Evolutionary conservation across 2,797 vertebrate species (phyloP).

Genomic region (Tolypeutes matacus): DNA sequence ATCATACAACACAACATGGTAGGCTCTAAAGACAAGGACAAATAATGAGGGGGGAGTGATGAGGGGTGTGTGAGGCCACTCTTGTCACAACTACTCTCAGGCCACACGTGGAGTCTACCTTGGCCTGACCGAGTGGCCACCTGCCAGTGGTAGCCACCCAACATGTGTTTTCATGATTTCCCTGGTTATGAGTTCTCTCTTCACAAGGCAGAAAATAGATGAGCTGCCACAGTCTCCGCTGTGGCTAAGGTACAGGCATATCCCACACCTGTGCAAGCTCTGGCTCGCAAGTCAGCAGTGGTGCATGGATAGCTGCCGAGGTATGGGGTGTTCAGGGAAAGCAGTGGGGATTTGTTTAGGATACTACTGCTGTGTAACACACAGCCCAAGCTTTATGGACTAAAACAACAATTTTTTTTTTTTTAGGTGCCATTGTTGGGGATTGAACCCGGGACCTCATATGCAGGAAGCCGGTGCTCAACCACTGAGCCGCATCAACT

Average conservation of each 20-base stretch:
- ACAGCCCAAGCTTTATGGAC: neutral
- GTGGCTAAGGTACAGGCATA: neutral
- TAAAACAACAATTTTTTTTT: too few relatives aligned
- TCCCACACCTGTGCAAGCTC: neutral
- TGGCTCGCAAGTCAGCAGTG: neutral
- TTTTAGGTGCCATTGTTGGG: too few relatives aligned
- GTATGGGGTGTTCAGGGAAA: neutral
- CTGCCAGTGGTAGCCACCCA: neutral
- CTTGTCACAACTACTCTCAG: neutral
- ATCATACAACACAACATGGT: neutral
- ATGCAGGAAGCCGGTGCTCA: too few relatives aligned
- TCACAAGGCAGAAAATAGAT: neutral
- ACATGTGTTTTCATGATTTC: neutral
- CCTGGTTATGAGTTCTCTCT: neutral
- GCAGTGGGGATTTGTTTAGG: neutral
- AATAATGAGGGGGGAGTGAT: too few relatives aligned
- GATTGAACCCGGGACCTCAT: too few relatives aligned
- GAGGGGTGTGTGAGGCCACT: neutral
- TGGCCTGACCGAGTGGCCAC: neutral
- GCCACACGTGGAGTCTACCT: too few relatives aligned
- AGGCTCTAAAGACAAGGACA: neutral
- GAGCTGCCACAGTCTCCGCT: neutral
- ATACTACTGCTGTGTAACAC: neutral
- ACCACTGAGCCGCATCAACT: too few relatives aligned
- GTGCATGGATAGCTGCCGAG: neutral